A percentile compares a stretch with the other conserved stretches of the same genome.
These are phyloP conservation scores for Hycleus cichorii DNA, from an alignment of 1,140 invertebrate species.

Conservation along the genomic window DNA sequence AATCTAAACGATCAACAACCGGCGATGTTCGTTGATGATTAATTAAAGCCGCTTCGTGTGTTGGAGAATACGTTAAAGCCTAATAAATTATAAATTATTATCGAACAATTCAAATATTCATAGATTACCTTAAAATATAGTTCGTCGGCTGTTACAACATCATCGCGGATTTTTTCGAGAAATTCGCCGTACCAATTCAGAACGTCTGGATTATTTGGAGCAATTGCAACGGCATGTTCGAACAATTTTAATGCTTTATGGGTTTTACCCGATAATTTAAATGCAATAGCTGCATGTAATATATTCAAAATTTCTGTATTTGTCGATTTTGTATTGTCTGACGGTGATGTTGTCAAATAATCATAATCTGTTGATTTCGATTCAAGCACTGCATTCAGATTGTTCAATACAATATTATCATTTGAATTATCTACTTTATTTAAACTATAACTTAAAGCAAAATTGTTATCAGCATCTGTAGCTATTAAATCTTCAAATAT, in stretches of 20 bases:
- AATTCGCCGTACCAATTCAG: slow-evolving; percentile 91
- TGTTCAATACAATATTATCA: slow-evolving; percentile 27
- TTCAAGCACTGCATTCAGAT: slow-evolving; percentile 23
- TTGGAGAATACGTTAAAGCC: slow-evolving; percentile 76
- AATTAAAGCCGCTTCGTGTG: slow-evolving; percentile 68
- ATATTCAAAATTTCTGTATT: slow-evolving; percentile 72
- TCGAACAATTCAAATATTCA: not conserved
- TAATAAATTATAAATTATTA: slow-evolving; percentile 14
- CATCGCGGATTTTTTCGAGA: slow-evolving; percentile 76
- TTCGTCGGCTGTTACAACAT: slow-evolving; percentile 85
- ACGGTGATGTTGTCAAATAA: slow-evolving; percentile 1
- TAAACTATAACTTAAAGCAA: slow-evolving; percentile 17
- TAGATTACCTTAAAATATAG: slow-evolving; percentile 57
- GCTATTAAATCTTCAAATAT: slow-evolving; percentile 38
- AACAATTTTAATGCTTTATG: slow-evolving; percentile 84
- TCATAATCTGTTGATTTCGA: slow-evolving; percentile 14
- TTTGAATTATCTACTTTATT: slow-evolving; percentile 8
- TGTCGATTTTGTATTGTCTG: slow-evolving; percentile 13
- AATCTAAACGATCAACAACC: slow-evolving; percentile 86
- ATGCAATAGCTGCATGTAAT: slow-evolving; percentile 73
- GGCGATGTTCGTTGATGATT: slow-evolving; percentile 79
- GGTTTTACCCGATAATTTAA: slow-evolving; percentile 71
- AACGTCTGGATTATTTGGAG: slow-evolving; percentile 87
- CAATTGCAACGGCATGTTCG: slow-evolving; percentile 81
- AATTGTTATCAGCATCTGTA: slow-evolving; percentile 20